Evolutionary conservation across 2,113 vertebrate genomes (phyloP), one percentile per base, ranked within the genome.

Genomic region (Serilophus lunatus): DNA sequence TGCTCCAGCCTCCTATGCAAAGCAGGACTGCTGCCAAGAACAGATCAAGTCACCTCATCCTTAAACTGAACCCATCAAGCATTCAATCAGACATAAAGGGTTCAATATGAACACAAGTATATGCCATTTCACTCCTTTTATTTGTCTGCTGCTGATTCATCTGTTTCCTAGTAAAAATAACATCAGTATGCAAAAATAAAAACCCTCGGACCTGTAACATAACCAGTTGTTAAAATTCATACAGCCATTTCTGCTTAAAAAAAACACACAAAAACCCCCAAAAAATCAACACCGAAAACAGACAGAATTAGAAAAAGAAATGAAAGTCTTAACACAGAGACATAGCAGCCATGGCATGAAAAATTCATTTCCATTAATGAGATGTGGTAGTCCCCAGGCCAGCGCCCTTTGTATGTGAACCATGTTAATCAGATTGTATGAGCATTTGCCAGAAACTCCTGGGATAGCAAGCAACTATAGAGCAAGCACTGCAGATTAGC

Each of bases 341-440:
- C 66, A 74, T 29, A 93, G 93, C 77, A 86, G 86, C 66, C 88
- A 95, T 35, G 26, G 89, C 66, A 94, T 97, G 96, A 96, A 96
- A 98, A 97, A 96, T 96, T 97, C 97, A 97, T 96, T 98, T 96
- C 97, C 95, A 93, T 97, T 97, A 97, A 96, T 91, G 94, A 95
- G 93, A 95, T 42, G 2, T 65, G 92, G 95, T 91, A 92, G 93
- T 97, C 96, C 95, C 97, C 92, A 97, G 92, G 96, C 97, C 93
- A 96, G 94, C 71, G 84, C 95, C 96, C 95, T 94, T 96, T 95
- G 93, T 88, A 92, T 13, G 66, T 94, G 96, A 97, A 97, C 96
- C 94, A 77, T 96, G 96, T 96, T 98, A 98, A 97, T 97, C 97
- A 97, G 96, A 97, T 95, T 95, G 94, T 97, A 95, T 68, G 96